A percentile compares a stretch with the other conserved stretches of the same genome.
phyloP scores from a whole-genome alignment of 2,888 invertebrate genomes.

The Calameuta idolon region DNA sequence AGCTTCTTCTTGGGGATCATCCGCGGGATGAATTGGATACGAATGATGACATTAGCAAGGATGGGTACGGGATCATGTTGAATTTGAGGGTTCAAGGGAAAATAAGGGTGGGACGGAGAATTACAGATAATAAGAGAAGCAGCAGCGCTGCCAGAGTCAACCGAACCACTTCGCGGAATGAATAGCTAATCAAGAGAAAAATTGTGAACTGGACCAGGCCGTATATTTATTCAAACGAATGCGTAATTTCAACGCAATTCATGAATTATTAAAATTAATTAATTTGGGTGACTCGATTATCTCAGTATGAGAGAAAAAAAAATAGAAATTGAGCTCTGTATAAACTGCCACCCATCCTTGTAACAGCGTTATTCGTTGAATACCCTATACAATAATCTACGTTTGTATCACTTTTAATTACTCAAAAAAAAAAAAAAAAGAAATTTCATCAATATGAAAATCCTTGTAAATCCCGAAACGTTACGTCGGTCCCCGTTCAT shows the following conservation, averaged over 20 bases:
- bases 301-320: slow-evolving; percentile 10
- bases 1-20: too few species aligned
- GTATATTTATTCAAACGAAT: slow-evolving; percentile 10
- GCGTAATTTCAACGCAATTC: slow-evolving; percentile 36
- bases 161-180: slow-evolving; percentile 31
- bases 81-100: neutral
- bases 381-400: too few species aligned
- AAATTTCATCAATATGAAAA: too few species aligned
- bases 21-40: too few species aligned
- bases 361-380: too few species aligned
- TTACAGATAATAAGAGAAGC: too few species aligned
- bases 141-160: neutral
- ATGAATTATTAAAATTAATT: slow-evolving; percentile 57
- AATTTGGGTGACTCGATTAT: slow-evolving; percentile 50
- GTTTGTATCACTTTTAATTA: too few species aligned
- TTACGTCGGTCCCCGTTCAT: too few species aligned
- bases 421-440: too few species aligned
- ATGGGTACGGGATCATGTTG: neutral
- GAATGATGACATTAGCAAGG: too few species aligned
- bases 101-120: too few species aligned
- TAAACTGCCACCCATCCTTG: neutral
- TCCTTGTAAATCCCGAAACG: too few species aligned
- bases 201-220: slow-evolving; percentile 19
- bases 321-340: slow-evolving; percentile 11
- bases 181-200: slow-evolving; percentile 48